These are phyloP conservation scores for Chrysolina oricalcia DNA, from an alignment of 2,888 invertebrate species.

Conservation along the genomic window DNA sequence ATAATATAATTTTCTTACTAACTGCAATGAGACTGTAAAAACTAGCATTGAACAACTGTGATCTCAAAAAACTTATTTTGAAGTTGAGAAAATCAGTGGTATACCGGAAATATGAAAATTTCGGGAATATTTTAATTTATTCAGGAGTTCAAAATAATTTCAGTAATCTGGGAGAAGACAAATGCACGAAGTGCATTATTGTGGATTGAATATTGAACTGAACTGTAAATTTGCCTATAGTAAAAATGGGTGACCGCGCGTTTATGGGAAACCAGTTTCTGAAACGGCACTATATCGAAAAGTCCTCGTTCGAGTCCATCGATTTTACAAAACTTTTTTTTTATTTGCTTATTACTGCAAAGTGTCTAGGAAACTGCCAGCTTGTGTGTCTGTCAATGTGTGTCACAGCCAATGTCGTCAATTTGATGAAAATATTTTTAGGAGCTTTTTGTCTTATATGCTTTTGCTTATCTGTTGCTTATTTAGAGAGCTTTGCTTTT, in stretches of 20 bases:
- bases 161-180: too few species aligned
- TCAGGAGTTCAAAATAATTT: too few species aligned
- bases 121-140: too few species aligned
- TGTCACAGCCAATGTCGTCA: constrained; percentile 61
- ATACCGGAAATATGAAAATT: too few species aligned
- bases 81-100: too few species aligned
- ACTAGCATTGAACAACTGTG: too few species aligned
- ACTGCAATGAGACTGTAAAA: too few species aligned
- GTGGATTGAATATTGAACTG: constrained; percentile 18
- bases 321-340: constrained; percentile 57
- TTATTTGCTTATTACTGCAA: constrained; percentile 60
- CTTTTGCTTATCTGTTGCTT: constrained; percentile 62
- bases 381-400: constrained; percentile 63
- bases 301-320: constrained; percentile 56
- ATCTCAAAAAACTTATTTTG: too few species aligned
- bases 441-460: constrained; percentile 56
- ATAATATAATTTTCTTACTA: too few species aligned
- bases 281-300: constrained; percentile 39
- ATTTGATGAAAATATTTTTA: constrained; percentile 50
- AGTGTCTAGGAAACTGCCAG: constrained; percentile 66
- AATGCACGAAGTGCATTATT: neutral
- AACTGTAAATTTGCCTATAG: neutral
- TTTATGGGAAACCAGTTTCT: constrained; percentile 30
- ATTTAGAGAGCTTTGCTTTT: constrained; percentile 54
- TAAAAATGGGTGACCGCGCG: constrained; percentile 24